Base-by-base conservation (phyloP, 2,888 invertebrate species). In the Amblyjoppa proteus region DNA sequence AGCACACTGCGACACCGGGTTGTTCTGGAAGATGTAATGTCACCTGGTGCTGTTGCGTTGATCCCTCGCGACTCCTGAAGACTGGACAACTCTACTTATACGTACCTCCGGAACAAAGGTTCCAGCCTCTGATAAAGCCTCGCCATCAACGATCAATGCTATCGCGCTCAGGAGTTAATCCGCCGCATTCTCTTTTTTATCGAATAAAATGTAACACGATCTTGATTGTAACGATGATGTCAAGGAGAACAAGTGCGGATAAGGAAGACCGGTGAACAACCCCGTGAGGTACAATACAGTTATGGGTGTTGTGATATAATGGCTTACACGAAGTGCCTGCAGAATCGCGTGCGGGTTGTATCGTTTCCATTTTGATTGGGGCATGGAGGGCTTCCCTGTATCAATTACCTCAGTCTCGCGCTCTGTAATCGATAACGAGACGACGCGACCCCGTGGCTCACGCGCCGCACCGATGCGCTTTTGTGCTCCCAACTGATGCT, bases 311-410 rank as follows among this genome's bases (percentile, higher is more conserved):
- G 16, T 34, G 34, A 7, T 31, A 34, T 20, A 16, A 34, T 31
- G n/a, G 51, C 69, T 76, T n/a, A 68, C 64, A 73, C 56, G n/a
- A 61, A 11, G 45, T 56, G 20, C 64, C 34, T 61, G 66, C 61
- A 79, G 51, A 45, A 79, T 83, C 83, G 83, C 83, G 78, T 83
- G 83, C 58, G 49, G 41, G 49, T 74, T 51, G 6, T 68, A 61
- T 69, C 41, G 58, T 78, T 83, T 69, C 58, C 83, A 68, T 83
- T 83, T 78, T 74, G 73, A 73, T 69, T 51, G 51, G 34, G 70
- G 13, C 41, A 13, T 61, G 69, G 41, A 20, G 70, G 31, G 68
- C n/a, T 61, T 69, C 56, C 58, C 73, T 38, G 45, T 74, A 78
- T 74, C 83, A 83, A 68, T 78, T 74, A 79, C 58, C 71, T 49